These are phyloP conservation scores for Hydractinia symbiolongicarpus DNA, from an alignment of 30 jellyfish, hydroid and myxozoan species.

Conservation along the genomic window DNA sequence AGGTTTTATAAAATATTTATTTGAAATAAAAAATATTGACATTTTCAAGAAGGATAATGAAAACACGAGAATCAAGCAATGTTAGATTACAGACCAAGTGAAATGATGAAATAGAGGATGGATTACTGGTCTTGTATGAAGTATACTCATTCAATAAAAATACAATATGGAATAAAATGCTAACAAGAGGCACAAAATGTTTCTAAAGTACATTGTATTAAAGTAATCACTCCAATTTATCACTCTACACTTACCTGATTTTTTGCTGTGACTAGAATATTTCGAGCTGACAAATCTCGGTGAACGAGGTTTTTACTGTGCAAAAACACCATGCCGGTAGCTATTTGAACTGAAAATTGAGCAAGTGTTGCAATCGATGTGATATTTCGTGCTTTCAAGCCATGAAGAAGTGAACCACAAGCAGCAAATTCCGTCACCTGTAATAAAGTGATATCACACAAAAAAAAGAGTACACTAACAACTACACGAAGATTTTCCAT, in stretches of 20 bases:
- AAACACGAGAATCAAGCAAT: no score
- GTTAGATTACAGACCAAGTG: no score
- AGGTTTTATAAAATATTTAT: no score
- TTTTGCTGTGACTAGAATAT: constrained; percentile 76
- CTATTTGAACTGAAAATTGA: constrained; percentile 92
- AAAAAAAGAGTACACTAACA: not conserved
- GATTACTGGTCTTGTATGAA: no score
- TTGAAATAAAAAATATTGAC: no score
- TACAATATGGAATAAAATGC: no score
- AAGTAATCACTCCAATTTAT: no score
- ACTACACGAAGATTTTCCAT: not conserved
- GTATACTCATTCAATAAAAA: no score
- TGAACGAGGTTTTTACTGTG: constrained; percentile 81
- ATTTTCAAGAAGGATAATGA: no score
- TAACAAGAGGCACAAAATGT: no score
- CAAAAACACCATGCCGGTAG: constrained; percentile 89
- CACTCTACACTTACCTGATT: constrained; percentile 55
- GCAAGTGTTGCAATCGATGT: constrained; percentile 58
- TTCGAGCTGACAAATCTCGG: constrained; percentile 95
- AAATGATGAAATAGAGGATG: no score
- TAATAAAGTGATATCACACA: not conserved
- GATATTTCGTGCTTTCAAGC: constrained; percentile 39
- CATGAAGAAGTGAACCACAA: constrained; percentile 69
- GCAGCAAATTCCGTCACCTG: constrained; percentile 94
- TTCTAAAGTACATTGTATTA: no score